Evolutionary conservation across 2,797 vertebrate species (phyloP).

Genomic region (Enteromius anoplus): DNA sequence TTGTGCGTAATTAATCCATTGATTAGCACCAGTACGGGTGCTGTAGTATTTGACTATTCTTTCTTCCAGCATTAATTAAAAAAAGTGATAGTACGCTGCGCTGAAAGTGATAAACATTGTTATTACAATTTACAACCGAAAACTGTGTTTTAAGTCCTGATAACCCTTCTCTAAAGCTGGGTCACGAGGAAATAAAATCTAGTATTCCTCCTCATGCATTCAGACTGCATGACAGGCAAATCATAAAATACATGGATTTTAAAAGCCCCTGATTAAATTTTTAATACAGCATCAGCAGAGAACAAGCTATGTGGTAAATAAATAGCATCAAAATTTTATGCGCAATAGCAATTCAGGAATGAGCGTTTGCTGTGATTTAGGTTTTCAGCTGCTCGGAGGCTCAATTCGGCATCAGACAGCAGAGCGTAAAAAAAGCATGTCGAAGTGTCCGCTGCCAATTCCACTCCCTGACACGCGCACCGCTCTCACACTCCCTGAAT

Average conservation of each 20-base stretch:
- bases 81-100: conserved; percentile 11
- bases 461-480: conserved; percentile 2
- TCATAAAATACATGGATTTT: conserved; percentile 39
- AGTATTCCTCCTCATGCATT: neutral
- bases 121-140: conserved; percentile 40
- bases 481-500: conserved; percentile 17
- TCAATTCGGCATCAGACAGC: conserved; percentile 22
- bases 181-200: conserved; percentile 16
- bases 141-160: conserved; percentile 33
- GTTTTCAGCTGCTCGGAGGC: conserved; percentile 15
- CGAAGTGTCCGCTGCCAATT: conserved; percentile 22
- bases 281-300: conserved; percentile 41
- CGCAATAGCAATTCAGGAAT: conserved; percentile 13
- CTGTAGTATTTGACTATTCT: conserved; percentile 31
- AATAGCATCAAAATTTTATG: conserved; percentile 46
- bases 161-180: conserved; percentile 26
- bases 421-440: conserved; percentile 8
- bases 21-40: conserved; percentile 15
- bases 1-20: conserved; percentile 38
- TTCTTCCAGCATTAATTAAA: conserved; percentile 43
- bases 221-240: conserved; percentile 7
- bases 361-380: conserved; percentile 17
- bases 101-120: conserved; percentile 19
- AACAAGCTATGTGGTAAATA: conserved; percentile 41
- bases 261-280: conserved; percentile 49